phyloP scores from a whole-genome alignment of 2,888 invertebrate genomes.

The Agrochola litura region DNA sequence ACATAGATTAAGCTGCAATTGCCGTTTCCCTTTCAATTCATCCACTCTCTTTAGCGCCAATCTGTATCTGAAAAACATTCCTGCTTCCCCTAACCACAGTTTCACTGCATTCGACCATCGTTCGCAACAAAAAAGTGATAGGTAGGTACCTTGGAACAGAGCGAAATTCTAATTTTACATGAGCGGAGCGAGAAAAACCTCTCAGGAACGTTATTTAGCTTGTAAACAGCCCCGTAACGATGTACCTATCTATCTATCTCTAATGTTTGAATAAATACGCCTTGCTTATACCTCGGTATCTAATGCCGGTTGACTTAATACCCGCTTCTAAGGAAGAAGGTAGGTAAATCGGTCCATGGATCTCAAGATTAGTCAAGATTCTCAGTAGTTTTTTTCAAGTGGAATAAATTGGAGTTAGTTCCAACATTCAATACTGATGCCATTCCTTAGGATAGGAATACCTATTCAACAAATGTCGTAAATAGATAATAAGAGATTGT shows the following conservation, averaged over 20 bases:
- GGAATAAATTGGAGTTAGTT: neutral
- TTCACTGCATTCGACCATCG: slow-evolving; percentile 38
- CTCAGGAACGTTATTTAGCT: slow-evolving; percentile 43
- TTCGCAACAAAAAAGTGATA: slow-evolving; percentile 32
- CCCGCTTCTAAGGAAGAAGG: neutral
- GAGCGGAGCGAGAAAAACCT: slow-evolving; percentile 36
- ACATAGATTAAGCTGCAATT: slow-evolving; percentile 29
- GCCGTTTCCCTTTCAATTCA: slow-evolving; percentile 10
- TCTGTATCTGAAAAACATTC: slow-evolving; percentile 43
- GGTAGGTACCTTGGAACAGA: slow-evolving; percentile 36
- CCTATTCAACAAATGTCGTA: neutral
- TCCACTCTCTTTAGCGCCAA: slow-evolving; percentile 26
- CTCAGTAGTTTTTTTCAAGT: neutral
- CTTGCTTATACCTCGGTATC: slow-evolving; percentile 7
- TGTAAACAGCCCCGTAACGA: slow-evolving; percentile 46
- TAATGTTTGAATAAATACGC: slow-evolving; percentile 18
- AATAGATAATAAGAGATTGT: neutral
- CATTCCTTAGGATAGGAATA: neutral
- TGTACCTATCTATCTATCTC: slow-evolving; percentile 43
- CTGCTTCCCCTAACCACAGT: slow-evolving; percentile 36
- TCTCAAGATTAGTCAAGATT: slow-evolving; percentile 4
- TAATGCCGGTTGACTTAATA: neutral
- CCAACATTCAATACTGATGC: neutral
- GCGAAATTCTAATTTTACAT: slow-evolving; percentile 57
- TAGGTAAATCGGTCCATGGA: neutral